Conservation (phyloP, 2,888 invertebrate species). For the Drosophila limbata region DNA sequence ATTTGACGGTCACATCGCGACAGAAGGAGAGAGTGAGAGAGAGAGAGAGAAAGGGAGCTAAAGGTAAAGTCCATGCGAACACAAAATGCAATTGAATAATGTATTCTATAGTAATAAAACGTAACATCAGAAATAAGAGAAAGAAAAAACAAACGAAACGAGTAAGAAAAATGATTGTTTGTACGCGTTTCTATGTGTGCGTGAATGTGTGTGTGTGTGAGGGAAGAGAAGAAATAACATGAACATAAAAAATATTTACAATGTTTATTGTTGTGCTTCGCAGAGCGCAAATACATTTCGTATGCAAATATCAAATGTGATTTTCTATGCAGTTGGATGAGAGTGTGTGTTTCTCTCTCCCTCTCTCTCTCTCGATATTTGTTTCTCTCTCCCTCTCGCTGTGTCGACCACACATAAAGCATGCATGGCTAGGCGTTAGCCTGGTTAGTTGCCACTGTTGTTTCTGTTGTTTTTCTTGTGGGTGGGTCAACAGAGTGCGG, state of each 20-base stretch:
- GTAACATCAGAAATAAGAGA: slow-evolving; percentile 51
- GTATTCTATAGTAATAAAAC: slow-evolving; percentile 68
- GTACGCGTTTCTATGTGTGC: neutral
- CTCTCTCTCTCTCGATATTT: neutral
- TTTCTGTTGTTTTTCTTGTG: neutral
- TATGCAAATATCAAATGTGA: slow-evolving; percentile 78
- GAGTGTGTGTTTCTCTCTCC: slow-evolving; percentile 5
- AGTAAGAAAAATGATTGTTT: slow-evolving; percentile 46
- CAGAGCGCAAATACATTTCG: slow-evolving; percentile 77
- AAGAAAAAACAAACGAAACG: slow-evolving; percentile 28
- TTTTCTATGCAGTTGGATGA: slow-evolving; percentile 62
- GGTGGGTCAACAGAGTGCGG: slow-evolving; percentile 15
- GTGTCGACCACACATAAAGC: slow-evolving; percentile 52
- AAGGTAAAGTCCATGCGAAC: slow-evolving; percentile 19
- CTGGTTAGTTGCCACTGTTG: slow-evolving; percentile 17
- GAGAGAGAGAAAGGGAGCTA: neutral
- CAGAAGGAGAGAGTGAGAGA: neutral
- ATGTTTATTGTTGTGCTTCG: slow-evolving; percentile 81
- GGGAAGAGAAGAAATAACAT: slow-evolving; percentile 37
- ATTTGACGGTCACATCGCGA: slow-evolving; percentile 26
- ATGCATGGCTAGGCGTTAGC: slow-evolving; percentile 58
- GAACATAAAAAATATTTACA: slow-evolving; percentile 68
- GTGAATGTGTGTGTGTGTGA: slow-evolving; percentile 14
- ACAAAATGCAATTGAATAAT: slow-evolving; percentile 67
- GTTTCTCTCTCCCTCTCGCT: neutral